Conservation (phyloP, 2,888 invertebrate species). For the Apamea monoglypha region DNA sequence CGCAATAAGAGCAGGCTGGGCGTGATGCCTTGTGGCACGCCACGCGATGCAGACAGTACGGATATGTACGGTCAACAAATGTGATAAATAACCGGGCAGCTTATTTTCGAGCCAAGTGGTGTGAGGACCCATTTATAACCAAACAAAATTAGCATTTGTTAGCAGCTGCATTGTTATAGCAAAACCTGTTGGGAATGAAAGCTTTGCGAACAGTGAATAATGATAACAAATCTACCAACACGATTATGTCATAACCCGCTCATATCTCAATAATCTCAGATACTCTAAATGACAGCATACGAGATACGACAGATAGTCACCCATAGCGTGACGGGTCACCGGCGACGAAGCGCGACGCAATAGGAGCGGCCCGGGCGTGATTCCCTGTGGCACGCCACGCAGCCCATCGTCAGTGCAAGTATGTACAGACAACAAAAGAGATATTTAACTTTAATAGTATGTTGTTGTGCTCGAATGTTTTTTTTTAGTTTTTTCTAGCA, state of each 20-base stretch:
- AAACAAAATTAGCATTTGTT: too few species aligned
- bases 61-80: not conserved
- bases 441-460: not conserved
- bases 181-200: too few species aligned
- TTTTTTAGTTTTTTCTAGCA: not conserved
- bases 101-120: too few species aligned
- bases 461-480: not conserved
- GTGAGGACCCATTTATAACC: too few species aligned
- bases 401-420: not conserved
- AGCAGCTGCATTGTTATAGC: too few species aligned
- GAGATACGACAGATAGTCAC: not conserved
- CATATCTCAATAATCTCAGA: not conserved
- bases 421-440: not conserved
- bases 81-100: not conserved
- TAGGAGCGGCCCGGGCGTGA: slow-evolving; percentile 27
- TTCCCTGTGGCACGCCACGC: slow-evolving; percentile 30
- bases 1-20: slow-evolving; percentile 23
- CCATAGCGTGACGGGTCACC: slow-evolving; percentile 29
- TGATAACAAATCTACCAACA: too few species aligned
- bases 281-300: not conserved
- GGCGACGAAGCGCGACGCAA: slow-evolving; percentile 12
- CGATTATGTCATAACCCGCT: not conserved
- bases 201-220: too few species aligned
- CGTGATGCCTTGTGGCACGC: slow-evolving; percentile 29
- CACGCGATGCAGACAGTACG: slow-evolving; percentile 15